Conservation (phyloP, 2,888 invertebrate genomes). For the Cepaea hortensis region DNA sequence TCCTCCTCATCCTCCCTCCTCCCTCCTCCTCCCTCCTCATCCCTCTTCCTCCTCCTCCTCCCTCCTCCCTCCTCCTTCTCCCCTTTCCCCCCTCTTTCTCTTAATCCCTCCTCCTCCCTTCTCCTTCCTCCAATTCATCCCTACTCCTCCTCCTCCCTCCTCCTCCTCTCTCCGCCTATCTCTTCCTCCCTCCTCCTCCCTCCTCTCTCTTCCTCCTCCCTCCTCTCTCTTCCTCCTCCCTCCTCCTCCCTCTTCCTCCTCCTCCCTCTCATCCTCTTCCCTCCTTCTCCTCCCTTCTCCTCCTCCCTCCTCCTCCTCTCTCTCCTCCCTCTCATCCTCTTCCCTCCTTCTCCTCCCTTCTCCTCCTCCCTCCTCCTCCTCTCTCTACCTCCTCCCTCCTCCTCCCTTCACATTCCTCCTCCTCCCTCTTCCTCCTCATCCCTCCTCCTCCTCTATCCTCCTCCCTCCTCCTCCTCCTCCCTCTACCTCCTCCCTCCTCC, state of each 20-base stretch:
- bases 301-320: not conserved
- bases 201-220: not conserved
- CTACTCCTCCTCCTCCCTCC: not conserved
- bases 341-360: conserved; percentile 1
- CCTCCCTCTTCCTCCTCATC: no score
- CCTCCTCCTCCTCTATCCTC: no score
- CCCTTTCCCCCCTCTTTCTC: not conserved
- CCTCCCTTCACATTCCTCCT: no score
- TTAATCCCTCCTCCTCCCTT: not conserved
- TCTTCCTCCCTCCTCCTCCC: not conserved
- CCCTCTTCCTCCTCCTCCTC: no score
- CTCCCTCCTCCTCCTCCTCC: no score
- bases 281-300: not conserved
- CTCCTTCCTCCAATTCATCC: not conserved
- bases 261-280: not conserved
- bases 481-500: no score
- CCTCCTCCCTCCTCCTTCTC: no score
- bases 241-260: not conserved
- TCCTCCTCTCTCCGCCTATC: not conserved
- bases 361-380: not conserved
- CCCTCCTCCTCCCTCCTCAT: no score
- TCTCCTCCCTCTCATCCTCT: conserved; percentile 1
- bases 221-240: not conserved
- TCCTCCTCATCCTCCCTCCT: no score
- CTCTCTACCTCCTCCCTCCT: no score